phyloP scores from a whole-genome alignment of 2,888 invertebrate species.

The Cancer borealis region DNA sequence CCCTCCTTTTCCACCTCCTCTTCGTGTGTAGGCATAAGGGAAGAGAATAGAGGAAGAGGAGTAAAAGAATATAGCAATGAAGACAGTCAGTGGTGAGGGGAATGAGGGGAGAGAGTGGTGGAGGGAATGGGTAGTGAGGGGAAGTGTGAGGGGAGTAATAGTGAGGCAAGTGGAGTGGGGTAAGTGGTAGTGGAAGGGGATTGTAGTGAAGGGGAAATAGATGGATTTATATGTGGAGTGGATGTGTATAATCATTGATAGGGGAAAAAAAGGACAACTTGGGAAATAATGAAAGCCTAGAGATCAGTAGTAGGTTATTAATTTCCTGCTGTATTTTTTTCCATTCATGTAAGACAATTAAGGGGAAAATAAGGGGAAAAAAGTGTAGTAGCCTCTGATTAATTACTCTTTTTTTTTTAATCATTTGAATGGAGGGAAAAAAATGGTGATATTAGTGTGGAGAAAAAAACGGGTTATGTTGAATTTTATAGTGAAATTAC shows the following conservation, averaged over 20 bases:
- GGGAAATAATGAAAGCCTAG: neutral
- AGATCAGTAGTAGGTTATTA: neutral
- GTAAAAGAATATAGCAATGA: neutral
- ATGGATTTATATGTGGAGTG: neutral
- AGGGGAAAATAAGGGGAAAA: neutral
- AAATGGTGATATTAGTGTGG: neutral
- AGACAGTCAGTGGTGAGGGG: neutral
- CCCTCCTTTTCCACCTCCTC: neutral
- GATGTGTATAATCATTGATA: neutral
- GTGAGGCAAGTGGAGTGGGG: no score
- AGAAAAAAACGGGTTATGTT: neutral
- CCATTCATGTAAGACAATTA: neutral
- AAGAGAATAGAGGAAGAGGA: neutral
- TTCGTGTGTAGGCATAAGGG: neutral
- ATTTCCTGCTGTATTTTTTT: neutral
- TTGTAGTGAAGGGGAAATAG: neutral
- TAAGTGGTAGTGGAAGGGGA: neutral
- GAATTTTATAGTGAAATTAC: neutral
- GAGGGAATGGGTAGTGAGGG: neutral
- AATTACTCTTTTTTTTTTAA: neutral
- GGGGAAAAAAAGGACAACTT: neutral
- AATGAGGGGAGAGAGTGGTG: neutral
- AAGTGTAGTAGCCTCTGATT: neutral
- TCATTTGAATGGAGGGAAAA: neutral
- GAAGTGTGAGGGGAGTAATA: neutral